Conservation (phyloP, 2,888 invertebrate genomes). For the Andrena minutula region DNA sequence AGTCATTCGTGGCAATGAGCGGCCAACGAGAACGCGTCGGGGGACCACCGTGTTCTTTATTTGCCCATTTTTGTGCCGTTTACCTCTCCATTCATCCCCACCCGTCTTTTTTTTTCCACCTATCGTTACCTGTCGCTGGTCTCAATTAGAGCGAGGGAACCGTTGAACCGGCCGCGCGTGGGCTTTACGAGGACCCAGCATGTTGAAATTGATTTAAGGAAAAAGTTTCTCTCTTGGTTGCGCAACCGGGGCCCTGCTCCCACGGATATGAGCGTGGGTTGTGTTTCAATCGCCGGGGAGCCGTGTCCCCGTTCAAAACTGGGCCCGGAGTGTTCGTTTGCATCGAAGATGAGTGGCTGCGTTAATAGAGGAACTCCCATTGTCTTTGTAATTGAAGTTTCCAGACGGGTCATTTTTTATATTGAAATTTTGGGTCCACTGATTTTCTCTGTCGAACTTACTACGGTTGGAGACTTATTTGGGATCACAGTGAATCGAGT, state of each 20-base stretch:
- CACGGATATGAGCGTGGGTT: constrained; percentile 17
- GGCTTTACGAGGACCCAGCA: constrained; percentile 36
- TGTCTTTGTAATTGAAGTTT: not conserved
- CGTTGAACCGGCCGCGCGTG: constrained; percentile 41
- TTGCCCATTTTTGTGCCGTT: constrained; percentile 75
- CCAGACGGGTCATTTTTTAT: not conserved
- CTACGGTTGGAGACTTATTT: not conserved
- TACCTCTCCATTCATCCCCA: constrained; percentile 60
- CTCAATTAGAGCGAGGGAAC: constrained; percentile 62
- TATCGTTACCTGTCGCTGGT: constrained; percentile 66
- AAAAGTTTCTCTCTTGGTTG: constrained; percentile 43
- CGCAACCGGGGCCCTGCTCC: constrained; percentile 18
- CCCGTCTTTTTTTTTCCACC: constrained; percentile 25
- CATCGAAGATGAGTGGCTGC: not conserved
- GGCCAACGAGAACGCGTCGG: constrained; percentile 64
- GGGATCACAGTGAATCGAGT: not conserved
- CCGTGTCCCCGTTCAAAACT: not conserved
- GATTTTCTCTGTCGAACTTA: not conserved
- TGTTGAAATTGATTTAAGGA: constrained; percentile 53
- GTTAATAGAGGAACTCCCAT: not conserved
- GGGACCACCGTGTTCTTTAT: constrained; percentile 63
- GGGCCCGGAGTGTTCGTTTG: not conserved
- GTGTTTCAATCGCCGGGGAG: not conserved
- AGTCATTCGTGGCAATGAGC: constrained; percentile 77
- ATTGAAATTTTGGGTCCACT: not conserved